phyloP scores from a whole-genome alignment of 1,140 invertebrate genomes.

The Drosophila nikananu region DNA sequence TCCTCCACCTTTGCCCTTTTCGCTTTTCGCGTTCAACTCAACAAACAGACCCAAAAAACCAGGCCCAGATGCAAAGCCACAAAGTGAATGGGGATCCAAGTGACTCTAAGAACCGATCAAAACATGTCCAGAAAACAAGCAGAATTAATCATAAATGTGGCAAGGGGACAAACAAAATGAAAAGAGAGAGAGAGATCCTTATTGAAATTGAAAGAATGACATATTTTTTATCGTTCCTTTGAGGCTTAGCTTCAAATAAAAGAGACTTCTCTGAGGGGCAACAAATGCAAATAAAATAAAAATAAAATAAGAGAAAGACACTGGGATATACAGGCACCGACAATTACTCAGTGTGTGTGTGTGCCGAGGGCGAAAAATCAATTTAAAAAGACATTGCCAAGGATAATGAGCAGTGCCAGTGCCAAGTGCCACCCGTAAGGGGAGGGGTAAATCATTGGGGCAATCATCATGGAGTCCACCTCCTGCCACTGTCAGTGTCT shows the following conservation, averaged over 20 bases:
- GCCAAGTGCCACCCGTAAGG: neutral
- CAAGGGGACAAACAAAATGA: neutral
- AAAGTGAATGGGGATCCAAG: neutral
- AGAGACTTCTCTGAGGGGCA: no score
- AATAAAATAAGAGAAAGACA: constrained; percentile 23
- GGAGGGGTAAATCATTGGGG: neutral
- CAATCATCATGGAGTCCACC: constrained; percentile 7
- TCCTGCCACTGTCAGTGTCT: neutral
- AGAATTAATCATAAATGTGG: neutral
- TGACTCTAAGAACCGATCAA: neutral
- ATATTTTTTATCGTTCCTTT: constrained; percentile 4
- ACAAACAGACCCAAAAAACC: constrained; percentile 32
- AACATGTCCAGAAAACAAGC: neutral
- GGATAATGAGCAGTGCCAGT: constrained; percentile 64
- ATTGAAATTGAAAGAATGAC: neutral
- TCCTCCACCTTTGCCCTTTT: constrained; percentile 24
- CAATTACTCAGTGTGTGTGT: constrained; percentile 18
- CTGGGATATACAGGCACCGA: constrained; percentile 13
- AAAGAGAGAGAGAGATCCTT: neutral
- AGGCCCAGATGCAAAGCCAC: constrained; percentile 16
- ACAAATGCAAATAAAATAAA: neutral
- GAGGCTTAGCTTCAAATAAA: neutral
- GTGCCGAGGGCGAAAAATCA: constrained; percentile 71
- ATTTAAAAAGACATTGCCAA: constrained; percentile 74
- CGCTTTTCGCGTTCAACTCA: constrained; percentile 26